phyloP scores from a whole-genome alignment of 2,888 invertebrate species.

The Ornithoptera priamus region DNA sequence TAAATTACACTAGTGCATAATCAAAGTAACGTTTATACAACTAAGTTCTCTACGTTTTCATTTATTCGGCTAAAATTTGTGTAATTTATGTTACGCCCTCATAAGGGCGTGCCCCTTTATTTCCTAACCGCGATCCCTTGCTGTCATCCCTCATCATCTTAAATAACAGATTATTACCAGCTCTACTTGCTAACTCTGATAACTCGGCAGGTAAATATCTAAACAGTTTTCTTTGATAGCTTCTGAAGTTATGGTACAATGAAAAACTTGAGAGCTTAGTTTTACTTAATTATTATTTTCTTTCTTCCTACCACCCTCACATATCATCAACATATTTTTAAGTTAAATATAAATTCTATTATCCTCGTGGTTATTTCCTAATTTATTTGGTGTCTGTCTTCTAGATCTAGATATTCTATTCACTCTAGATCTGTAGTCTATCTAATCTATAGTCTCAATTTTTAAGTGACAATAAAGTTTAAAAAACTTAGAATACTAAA shows the following conservation, averaged over 20 bases:
- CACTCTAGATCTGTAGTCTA: too few species aligned
- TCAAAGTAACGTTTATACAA: slow-evolving; percentile 7
- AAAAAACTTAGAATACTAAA: too few species aligned
- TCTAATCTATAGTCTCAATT: too few species aligned
- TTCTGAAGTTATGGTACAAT: neutral
- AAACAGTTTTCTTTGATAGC: neutral
- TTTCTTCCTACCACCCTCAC: too few species aligned
- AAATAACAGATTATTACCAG: slow-evolving; percentile 40
- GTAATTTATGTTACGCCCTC: slow-evolving; percentile 32
- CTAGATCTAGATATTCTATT: too few species aligned
- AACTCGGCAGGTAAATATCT: slow-evolving; percentile 22
- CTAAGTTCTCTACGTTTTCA: slow-evolving; percentile 23
- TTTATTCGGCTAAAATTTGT: slow-evolving; percentile 19
- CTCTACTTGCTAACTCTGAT: slow-evolving; percentile 32
- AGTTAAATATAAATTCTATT: too few species aligned
- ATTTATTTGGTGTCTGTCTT: too few species aligned
- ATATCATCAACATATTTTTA: too few species aligned
- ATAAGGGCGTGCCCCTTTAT: slow-evolving; percentile 24
- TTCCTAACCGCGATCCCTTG: slow-evolving; percentile 32
- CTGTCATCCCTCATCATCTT: slow-evolving; percentile 41
- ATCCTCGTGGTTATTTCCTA: too few species aligned
- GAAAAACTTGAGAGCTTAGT: too few species aligned
- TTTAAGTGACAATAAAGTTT: too few species aligned
- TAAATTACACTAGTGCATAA: neutral
- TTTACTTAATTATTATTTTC: too few species aligned